These are phyloP conservation scores for Erebia aethiops DNA, from an alignment of 2,888 invertebrate species.

Conservation along the genomic window DNA sequence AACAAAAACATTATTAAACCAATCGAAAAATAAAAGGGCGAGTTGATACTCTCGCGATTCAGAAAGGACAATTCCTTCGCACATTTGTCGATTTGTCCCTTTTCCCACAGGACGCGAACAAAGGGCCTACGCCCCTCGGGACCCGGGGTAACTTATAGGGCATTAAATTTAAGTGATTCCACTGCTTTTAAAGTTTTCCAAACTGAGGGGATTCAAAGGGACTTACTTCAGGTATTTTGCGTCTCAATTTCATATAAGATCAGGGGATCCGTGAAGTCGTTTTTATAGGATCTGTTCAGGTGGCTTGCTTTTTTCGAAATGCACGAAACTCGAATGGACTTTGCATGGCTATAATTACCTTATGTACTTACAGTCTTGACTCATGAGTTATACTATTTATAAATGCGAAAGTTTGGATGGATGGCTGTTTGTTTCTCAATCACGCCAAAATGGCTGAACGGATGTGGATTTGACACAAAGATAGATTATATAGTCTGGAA, in stretches of 20 bases:
- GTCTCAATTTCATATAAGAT: conserved; percentile 9
- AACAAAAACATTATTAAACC: conserved; percentile 10
- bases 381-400: no score
- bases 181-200: conserved; percentile 65
- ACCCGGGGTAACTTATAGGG: conserved; percentile 66
- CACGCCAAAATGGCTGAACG: no score
- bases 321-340: no score
- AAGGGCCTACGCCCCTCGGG: conserved; percentile 61
- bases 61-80: conserved; percentile 49
- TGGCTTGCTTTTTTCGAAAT: no score
- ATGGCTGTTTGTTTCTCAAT: no score
- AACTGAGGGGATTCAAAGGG: conserved; percentile 41
- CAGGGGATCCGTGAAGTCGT: conserved; percentile 3
- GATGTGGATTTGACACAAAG: no score
- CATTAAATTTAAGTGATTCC: conserved; percentile 79
- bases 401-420: no score
- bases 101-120: conserved; percentile 57
- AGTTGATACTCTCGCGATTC: conserved; percentile 23
- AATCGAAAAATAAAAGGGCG: conserved; percentile 37
- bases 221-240: conserved; percentile 27
- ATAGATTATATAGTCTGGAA: no score
- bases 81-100: conserved; percentile 58
- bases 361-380: no score
- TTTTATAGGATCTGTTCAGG: no score
- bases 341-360: no score